phyloP scores from a whole-genome alignment of 92 coral and sea anemone species.

The Zoanthus gigantus region DNA sequence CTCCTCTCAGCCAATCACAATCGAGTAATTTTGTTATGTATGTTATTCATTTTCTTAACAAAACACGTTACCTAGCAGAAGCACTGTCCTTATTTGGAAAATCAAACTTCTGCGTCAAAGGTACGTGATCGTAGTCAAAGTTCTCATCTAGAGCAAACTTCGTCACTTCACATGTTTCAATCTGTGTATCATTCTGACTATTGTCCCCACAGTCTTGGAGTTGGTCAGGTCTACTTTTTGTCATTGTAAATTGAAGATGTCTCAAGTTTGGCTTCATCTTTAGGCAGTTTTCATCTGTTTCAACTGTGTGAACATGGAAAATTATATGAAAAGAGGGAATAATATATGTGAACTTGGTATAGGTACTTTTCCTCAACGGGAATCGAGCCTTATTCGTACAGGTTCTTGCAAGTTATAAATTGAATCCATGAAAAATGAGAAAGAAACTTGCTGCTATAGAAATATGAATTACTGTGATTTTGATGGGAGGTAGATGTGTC shows the following conservation, averaged over 20 bases:
- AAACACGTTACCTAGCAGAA: no score
- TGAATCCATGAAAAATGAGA: no score
- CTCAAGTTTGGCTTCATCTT: neutral
- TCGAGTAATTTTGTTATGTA: no score
- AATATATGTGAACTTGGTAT: no score
- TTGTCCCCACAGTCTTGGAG: neutral
- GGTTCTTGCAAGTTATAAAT: no score
- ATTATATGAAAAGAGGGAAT: neutral
- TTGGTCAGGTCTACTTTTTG: neutral
- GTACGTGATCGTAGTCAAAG: constrained; percentile 75
- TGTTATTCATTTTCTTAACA: no score
- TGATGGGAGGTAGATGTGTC: no score
- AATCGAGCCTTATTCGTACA: no score
- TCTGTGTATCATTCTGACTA: neutral
- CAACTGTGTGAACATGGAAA: neutral
- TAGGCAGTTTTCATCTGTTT: neutral
- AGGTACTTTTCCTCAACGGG: no score
- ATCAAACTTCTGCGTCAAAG: constrained; percentile 71
- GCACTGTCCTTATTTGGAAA: constrained; percentile 28
- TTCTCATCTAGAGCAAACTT: constrained; percentile 66
- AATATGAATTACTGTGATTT: no score
- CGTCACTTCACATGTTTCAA: constrained; percentile 42
- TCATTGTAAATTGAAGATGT: constrained; percentile 20
- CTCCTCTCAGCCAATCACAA: no score
- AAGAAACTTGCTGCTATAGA: no score